A percentile compares a stretch with the other conserved stretches of the same genome.
Conservation (phyloP, 1,140 invertebrate species). For the Ericerus pela region DNA sequence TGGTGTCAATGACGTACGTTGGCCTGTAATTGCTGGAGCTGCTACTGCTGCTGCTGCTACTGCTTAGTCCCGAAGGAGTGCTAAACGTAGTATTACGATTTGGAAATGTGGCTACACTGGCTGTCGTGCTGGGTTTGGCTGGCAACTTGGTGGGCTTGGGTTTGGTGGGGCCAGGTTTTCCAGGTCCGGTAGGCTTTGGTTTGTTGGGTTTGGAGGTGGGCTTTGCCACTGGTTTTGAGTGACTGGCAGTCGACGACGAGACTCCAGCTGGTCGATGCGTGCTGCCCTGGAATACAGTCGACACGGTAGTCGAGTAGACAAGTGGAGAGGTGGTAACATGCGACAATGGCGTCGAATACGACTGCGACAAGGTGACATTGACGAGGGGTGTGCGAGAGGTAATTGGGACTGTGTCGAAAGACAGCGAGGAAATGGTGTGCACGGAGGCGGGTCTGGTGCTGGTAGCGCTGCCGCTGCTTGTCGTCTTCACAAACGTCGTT, state of each 20-base stretch:
- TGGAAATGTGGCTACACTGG: too few relatives aligned
- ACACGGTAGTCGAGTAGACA: slow-evolving; percentile 15
- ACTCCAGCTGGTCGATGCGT: neutral
- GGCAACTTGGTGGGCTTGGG: slow-evolving; percentile 18
- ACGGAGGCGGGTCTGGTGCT: too few relatives aligned
- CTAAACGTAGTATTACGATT: too few relatives aligned
- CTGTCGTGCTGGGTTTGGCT: slow-evolving; percentile 1
- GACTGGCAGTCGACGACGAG: slow-evolving; percentile 1
- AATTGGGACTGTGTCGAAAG: too few relatives aligned
- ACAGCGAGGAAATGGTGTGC: too few relatives aligned
- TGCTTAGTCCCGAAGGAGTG: too few relatives aligned
- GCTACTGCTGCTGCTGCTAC: too few relatives aligned
- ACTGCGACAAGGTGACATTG: slow-evolving; percentile 5
- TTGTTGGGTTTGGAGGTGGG: neutral
- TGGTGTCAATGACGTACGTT: neutral
- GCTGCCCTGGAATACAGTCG: neutral
- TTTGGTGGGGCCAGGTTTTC: slow-evolving; percentile 19
- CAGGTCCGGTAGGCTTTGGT: neutral
- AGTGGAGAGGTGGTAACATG: slow-evolving; percentile 12
- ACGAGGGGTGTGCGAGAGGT: neutral
- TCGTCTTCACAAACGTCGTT: neutral
- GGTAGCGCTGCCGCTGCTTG: neutral
- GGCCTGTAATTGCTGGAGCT: slow-evolving; percentile 1
- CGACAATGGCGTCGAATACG: slow-evolving; percentile 16
- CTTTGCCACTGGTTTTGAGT: slow-evolving; percentile 1